Evolutionary conservation across 2,888 invertebrate species (phyloP), one percentile per base, ranked within the genome.

Genomic region (Dexiosoma caninum): DNA sequence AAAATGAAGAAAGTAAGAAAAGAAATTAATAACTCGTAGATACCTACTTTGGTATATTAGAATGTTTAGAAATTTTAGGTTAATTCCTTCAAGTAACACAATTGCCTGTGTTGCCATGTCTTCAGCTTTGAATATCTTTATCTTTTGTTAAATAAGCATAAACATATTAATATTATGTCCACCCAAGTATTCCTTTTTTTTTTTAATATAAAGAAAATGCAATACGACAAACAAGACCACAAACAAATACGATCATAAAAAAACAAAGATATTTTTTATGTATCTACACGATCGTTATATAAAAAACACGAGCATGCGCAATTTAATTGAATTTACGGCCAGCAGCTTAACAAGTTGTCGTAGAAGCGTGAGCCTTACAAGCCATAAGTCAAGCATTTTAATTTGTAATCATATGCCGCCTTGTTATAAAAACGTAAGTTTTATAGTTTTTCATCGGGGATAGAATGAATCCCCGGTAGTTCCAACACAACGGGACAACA

Each of bases 381-480:
- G 75, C 74, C 82, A 82, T 83, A 83, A 82, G 72, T 83, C 81
- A 78, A 55, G 74, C 80, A 83, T 72, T 83, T 83, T 83, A 83
- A 83, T 82, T 83, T 83, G 82, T 78, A 81, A 78, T 81, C 79
- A 74, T 74, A 77, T 78, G 72, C 76, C 82, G 82, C 76, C 82
- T 80, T 64, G 82, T 82, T 82, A 77, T 82, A 82, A 82, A 82
- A 82, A 67, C 81, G 77, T 77, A 81, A 81, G 81, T 81, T 81
- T 81, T 81, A 81, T 81, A 77, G 77, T 81, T 81, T 81, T 81
- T 81, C 81, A 81, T 72, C 77, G 69, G 72, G 44, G 44, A 57
- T 55, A 69, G 77, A 81, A 77, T 64, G 77, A 69, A 74, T 64
- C 81, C 64, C 81, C 81, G 64, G 81, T 81, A 81, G 81, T 81